Conservation (phyloP, 2,113 vertebrate genomes). For the Spizaetus ornatus region DNA sequence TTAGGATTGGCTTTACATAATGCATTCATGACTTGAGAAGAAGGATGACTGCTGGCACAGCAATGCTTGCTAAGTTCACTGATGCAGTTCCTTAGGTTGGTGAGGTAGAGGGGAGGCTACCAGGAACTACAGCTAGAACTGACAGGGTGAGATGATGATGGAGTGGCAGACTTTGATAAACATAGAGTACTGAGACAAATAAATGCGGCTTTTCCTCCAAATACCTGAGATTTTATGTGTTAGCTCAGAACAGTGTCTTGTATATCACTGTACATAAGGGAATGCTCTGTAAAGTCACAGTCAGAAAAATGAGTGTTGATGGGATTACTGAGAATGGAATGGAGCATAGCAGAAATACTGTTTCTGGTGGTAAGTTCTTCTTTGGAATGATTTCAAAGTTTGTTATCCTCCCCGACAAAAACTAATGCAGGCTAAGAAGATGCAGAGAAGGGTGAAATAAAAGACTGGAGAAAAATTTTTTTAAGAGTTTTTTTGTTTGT, state of each 20-base stretch:
- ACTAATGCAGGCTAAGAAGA: neutral
- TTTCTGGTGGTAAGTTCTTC: neutral
- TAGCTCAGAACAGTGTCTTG: neutral
- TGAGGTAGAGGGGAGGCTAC: neutral
- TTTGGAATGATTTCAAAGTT: neutral
- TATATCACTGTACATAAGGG: neutral
- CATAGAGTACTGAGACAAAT: neutral
- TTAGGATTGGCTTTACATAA: neutral
- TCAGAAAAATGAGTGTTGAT: neutral
- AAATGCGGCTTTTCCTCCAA: neutral
- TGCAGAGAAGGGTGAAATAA: neutral
- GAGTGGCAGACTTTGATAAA: neutral
- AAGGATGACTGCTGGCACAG: neutral
- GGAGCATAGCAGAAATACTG: neutral
- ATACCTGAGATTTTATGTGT: neutral
- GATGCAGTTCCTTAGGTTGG: neutral
- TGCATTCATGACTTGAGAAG: neutral
- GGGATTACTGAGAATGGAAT: neutral
- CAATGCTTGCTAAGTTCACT: neutral
- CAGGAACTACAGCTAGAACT: neutral
- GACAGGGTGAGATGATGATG: neutral
- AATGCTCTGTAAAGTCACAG: neutral
- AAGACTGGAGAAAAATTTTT: neutral
- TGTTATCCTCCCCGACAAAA: neutral
- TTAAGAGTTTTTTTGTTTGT: neutral